Base-by-base conservation (phyloP, 2,888 invertebrate genomes). In the Diaphora mendica region DNA sequence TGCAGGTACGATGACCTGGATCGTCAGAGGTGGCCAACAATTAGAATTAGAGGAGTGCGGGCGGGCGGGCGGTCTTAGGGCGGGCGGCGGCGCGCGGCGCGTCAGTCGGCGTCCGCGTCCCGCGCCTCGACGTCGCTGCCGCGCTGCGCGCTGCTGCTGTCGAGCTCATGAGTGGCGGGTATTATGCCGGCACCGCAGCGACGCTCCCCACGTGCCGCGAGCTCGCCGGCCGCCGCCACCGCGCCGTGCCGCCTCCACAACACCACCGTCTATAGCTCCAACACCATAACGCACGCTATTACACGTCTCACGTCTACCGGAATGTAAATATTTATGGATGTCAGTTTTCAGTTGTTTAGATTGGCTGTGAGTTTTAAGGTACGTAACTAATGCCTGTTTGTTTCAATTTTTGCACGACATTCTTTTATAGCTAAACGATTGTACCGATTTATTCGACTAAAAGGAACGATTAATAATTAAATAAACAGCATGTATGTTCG, bases 301-400 rank as follows among this genome's bases (percentile, higher is more conserved):
- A 91, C 91, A 89, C 91, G 89, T 90, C 91, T 90, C 90, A 89
- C 93, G 89, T 91, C 91, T 89, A 87, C 89, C 92, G 91, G 91
- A 94, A 94, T 95, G 95, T 95, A 95, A 95, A 95, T 95, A 95
- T 95, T 95, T 95, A 95, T 94, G 94, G 95, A 95, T 95, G 95
- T 94, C 95, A 95, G 94, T 94, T 94, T 95, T 94, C 93, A 94
- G 93, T 95, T 95, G 94, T 95, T 95, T 95, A 95, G 94, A 95
- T 95, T 94, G 94, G 94, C 95, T 94, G 94, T 95, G 92, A 95
- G 94, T 94, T 95, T 95, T 92, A 93, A 95, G 95, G 95, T 95
- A 95, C 91, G 95, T 94, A 93, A 91, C 89, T 92, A 90, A 92
- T 88, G 88, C 90, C 88, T 89, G 89, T 87, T 75, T 90, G 90